Evolutionary conservation across 2,113 vertebrate species (phyloP).

Genomic region (Ceuthmochares aereus): DNA sequence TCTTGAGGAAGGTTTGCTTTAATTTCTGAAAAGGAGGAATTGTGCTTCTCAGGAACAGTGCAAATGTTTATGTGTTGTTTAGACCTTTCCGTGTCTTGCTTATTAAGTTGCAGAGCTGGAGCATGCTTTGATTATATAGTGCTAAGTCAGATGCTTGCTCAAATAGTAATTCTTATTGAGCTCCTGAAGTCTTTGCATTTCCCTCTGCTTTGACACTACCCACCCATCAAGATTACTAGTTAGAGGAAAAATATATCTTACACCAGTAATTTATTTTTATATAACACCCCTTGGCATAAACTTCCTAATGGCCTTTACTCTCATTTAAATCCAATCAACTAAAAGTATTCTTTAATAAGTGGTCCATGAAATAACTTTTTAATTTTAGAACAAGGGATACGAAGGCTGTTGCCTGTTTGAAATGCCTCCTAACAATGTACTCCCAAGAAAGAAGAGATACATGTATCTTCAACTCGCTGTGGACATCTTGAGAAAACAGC

Average conservation of each 20-base stretch:
- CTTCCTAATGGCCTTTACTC: background rate
- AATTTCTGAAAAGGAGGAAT: background rate
- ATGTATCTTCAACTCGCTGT: background rate
- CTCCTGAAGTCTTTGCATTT: background rate
- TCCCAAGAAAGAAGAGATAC: background rate
- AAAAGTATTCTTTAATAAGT: slow-evolving; percentile 18
- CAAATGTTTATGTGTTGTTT: background rate
- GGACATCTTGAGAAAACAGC: background rate
- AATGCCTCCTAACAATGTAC: background rate
- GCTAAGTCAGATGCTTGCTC: background rate
- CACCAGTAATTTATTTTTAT: background rate
- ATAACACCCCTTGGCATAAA: background rate
- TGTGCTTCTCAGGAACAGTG: background rate
- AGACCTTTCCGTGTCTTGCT: background rate
- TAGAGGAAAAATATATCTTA: slow-evolving; percentile 14
- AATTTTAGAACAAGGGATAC: slow-evolving; percentile 1
- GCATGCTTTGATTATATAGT: background rate
- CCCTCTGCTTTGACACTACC: background rate
- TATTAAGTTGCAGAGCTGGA: background rate
- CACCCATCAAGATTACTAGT: background rate
- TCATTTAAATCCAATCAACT: slow-evolving; percentile 30
- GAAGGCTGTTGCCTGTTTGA: background rate
- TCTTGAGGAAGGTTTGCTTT: background rate
- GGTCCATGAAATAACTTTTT: background rate
- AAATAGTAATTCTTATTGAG: background rate